A percentile compares a stretch with the other conserved stretches of the same genome.
phyloP scores from a whole-genome alignment of 2,113 vertebrate species.

The Sprattus sprattus region DNA sequence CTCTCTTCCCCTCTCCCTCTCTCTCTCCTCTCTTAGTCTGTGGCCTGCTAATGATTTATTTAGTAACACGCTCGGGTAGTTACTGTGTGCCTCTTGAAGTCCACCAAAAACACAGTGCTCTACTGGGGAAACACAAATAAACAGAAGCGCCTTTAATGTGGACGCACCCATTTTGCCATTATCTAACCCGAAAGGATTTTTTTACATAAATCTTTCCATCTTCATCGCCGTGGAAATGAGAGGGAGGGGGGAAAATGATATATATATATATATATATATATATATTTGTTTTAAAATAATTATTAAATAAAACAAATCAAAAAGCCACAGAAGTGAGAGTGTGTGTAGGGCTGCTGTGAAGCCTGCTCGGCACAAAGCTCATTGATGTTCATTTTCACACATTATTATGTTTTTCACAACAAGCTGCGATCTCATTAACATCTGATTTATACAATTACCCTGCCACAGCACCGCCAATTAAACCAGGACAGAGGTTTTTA shows the following conservation, averaged over 20 bases:
- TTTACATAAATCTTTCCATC: slow-evolving; percentile 8
- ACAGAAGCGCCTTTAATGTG: slow-evolving; percentile 33
- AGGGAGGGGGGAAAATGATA: not conserved
- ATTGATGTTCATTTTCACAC: slow-evolving; percentile 72
- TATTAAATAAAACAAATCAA: slow-evolving; percentile 4
- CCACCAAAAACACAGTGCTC: slow-evolving; percentile 37
- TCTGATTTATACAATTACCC: slow-evolving; percentile 83
- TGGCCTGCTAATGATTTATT: slow-evolving; percentile 66
- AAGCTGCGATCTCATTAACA: slow-evolving; percentile 84
- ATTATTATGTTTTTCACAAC: slow-evolving; percentile 83
- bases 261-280: not conserved
- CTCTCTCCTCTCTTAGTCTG: slow-evolving; percentile 39
- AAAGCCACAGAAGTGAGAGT: not conserved
- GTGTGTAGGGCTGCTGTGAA: not conserved
- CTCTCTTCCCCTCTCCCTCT: not conserved
- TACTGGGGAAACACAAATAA: slow-evolving; percentile 39
- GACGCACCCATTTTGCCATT: slow-evolving; percentile 30
- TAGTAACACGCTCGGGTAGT: slow-evolving; percentile 51
- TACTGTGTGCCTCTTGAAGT: slow-evolving; percentile 48
- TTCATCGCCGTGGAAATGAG: not conserved
- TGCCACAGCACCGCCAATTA: slow-evolving; percentile 81
- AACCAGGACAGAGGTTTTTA: slow-evolving; percentile 83
- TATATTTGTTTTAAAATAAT: not conserved
- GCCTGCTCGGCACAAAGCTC: slow-evolving; percentile 43
- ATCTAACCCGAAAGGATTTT: slow-evolving; percentile 38